phyloP scores from a whole-genome alignment of 2,888 invertebrate species.

The Sminthurinus aureus region DNA sequence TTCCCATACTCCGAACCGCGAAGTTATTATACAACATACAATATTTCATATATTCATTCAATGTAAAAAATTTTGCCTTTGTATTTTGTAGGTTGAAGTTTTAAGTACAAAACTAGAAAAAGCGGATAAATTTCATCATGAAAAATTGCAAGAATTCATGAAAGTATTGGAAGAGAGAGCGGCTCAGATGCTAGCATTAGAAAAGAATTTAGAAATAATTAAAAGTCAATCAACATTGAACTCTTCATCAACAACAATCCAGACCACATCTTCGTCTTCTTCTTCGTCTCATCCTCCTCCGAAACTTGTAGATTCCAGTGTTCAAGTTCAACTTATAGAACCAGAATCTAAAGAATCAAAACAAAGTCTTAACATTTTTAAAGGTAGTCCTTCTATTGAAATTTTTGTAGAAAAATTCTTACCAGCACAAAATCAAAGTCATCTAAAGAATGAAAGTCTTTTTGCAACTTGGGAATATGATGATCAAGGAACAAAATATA shows the following conservation, averaged over 20 bases:
- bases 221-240: conserved; percentile 14
- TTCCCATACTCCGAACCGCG: background rate
- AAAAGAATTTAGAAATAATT: conserved; percentile 47
- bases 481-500: conserved; percentile 37
- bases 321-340: background rate
- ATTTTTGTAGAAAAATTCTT: conserved; percentile 40
- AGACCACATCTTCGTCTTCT: background rate
- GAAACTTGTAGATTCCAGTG: background rate
- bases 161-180: conserved; percentile 50
- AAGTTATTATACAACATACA: background rate
- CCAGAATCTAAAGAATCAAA: background rate
- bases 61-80: no score
- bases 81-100: conserved; percentile 37
- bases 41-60: background rate
- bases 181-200: conserved; percentile 47
- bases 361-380: background rate
- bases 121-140: conserved; percentile 49
- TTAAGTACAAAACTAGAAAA: conserved; percentile 44
- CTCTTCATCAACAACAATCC: background rate
- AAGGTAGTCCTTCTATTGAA: conserved; percentile 31
- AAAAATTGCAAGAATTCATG: conserved; percentile 51
- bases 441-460: conserved; percentile 25
- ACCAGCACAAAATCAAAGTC: conserved; percentile 3
- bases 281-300: background rate
- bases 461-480: conserved; percentile 45